Percentiles rank a stretch among this genome's conserved stretches.
Conservation (phyloP, 1,140 invertebrate genomes). For the Zaprionus gabonicus region DNA sequence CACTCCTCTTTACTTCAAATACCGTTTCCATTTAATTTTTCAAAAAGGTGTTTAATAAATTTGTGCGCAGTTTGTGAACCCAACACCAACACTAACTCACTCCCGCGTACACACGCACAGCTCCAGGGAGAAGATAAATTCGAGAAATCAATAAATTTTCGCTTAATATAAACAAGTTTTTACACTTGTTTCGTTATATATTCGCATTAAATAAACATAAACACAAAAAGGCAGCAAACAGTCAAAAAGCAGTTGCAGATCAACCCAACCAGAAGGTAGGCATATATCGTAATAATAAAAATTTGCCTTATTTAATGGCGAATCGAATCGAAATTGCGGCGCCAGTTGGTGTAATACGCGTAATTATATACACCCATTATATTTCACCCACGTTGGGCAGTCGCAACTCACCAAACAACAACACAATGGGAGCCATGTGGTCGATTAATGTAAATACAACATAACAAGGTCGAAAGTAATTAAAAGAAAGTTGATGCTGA, state of each 20-base stretch:
- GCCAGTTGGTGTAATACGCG: slow-evolving; percentile 34
- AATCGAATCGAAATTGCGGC: slow-evolving; percentile 24
- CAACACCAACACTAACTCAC: background rate
- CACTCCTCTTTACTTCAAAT: background rate
- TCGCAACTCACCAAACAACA: slow-evolving; percentile 1
- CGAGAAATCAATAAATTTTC: slow-evolving; percentile 45
- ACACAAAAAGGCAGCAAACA: slow-evolving; percentile 17
- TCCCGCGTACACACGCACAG: background rate
- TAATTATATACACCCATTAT: slow-evolving; percentile 21
- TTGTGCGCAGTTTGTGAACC: slow-evolving; percentile 30
- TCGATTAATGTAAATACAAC: slow-evolving; percentile 18
- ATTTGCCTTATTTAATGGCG: slow-evolving; percentile 7
- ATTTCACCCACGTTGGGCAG: slow-evolving; percentile 1
- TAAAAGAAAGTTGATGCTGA: background rate
- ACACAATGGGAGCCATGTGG: slow-evolving; percentile 32
- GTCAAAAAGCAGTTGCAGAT: slow-evolving; percentile 10
- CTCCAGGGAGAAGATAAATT: slow-evolving; percentile 15
- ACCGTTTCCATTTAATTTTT: background rate
- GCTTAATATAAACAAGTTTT: slow-evolving; percentile 34
- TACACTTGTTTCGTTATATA: slow-evolving; percentile 4
- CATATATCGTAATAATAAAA: slow-evolving; percentile 37
- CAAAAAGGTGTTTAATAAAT: slow-evolving; percentile 22
- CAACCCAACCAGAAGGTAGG: slow-evolving; percentile 20
- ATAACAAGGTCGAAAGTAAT: slow-evolving; percentile 30
- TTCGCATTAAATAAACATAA: slow-evolving; percentile 32